phyloP scores from a whole-genome alignment of 2,797 vertebrate genomes.

The Pipistrellus pygmaeus region DNA sequence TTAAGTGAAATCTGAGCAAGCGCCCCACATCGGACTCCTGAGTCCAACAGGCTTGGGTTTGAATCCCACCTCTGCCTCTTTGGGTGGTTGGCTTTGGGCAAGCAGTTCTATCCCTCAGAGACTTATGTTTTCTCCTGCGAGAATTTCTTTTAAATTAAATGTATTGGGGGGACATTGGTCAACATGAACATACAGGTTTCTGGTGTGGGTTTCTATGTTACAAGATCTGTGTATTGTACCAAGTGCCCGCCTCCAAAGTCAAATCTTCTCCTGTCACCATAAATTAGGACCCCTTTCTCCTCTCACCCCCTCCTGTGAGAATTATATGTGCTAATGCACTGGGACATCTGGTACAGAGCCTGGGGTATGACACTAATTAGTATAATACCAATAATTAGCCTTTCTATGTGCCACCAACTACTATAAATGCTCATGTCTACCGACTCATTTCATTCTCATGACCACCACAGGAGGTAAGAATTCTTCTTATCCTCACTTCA shows the following conservation, averaged over 20 bases:
- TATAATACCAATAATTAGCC: not conserved
- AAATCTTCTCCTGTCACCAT: no score
- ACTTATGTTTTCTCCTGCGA: no score
- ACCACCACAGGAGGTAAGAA: no score
- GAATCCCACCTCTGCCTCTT: not conserved
- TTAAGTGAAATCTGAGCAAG: not conserved
- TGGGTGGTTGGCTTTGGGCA: fast-evolving
- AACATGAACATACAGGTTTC: no score
- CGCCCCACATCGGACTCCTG: not conserved
- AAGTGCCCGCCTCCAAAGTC: no score
- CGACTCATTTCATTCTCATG: not conserved
- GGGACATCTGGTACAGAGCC: not conserved
- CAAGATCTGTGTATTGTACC: no score
- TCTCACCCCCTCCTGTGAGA: not conserved
- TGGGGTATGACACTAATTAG: not conserved
- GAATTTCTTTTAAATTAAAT: no score
- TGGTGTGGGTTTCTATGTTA: no score
- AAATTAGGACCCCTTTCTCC: no score
- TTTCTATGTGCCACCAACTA: not conserved
- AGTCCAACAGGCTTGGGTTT: not conserved
- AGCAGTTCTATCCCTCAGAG: not conserved
- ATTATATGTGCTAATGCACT: not conserved
- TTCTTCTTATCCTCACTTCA: not conserved
- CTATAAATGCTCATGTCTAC: not conserved
- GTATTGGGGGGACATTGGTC: no score